A percentile compares a stretch with the other conserved stretches of the same genome.
phyloP scores from a whole-genome alignment of 2,113 vertebrate species.

The Pyrgilauda ruficollis region DNA sequence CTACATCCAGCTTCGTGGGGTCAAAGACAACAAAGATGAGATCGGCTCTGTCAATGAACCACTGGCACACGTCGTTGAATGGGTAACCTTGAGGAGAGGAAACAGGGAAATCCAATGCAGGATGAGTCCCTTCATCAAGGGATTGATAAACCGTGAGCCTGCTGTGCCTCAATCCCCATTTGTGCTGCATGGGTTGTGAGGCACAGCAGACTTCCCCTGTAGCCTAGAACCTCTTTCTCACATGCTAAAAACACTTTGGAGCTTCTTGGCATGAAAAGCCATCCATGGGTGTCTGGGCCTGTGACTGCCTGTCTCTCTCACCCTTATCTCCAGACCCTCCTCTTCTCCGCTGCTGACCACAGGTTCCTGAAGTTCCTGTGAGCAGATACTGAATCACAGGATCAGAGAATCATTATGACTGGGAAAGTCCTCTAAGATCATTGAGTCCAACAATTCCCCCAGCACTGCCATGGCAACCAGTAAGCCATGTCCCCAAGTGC shows the following conservation, averaged over 20 bases:
- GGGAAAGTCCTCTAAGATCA: background rate
- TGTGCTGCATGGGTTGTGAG: background rate
- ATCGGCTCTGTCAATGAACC: conserved; percentile 98
- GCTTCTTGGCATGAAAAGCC: background rate
- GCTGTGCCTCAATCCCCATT: background rate
- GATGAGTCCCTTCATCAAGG: background rate
- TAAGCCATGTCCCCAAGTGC: background rate
- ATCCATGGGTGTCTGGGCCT: background rate
- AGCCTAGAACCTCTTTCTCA: background rate
- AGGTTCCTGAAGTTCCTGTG: background rate
- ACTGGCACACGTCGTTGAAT: conserved; percentile 98
- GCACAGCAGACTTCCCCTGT: background rate
- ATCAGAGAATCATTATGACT: background rate
- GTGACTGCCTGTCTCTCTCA: background rate
- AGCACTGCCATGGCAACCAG: background rate
- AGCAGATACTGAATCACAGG: background rate
- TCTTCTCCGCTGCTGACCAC: background rate
- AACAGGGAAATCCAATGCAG: conserved; percentile 9
- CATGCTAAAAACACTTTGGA: background rate
- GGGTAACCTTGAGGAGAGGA: conserved; percentile 85
- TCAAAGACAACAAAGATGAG: conserved; percentile 98
- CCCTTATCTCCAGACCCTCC: background rate
- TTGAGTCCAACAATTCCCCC: background rate
- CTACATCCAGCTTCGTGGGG: conserved; percentile 95
- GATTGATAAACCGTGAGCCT: background rate